Conservation (phyloP, 2,888 invertebrate species). For the Epinotia ramella region DNA sequence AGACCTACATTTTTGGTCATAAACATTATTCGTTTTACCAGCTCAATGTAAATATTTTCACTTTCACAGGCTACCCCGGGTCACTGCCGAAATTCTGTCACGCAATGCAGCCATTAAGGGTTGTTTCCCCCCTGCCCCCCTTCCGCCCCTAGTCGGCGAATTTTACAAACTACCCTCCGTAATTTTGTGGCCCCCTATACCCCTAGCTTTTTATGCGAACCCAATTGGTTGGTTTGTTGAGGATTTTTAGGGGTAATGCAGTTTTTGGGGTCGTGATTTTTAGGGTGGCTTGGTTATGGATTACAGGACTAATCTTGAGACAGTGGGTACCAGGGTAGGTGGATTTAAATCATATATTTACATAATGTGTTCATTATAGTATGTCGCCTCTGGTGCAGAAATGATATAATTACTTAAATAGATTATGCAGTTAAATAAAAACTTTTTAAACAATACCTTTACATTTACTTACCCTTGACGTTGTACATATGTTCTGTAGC, state of each 20-base stretch:
- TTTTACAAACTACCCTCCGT: conserved; percentile 81
- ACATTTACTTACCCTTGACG: background rate
- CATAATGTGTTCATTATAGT: conserved; percentile 12
- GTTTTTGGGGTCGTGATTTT: conserved; percentile 42
- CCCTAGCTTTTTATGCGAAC: conserved; percentile 69
- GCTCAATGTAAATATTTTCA: conserved; percentile 78
- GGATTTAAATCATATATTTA: conserved; percentile 2
- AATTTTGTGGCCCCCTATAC: conserved; percentile 71
- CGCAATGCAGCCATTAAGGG: conserved; percentile 84
- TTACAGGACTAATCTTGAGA: conserved; percentile 34
- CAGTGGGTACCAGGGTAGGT: conserved; percentile 1
- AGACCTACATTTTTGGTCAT: background rate
- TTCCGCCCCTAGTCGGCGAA: conserved; percentile 70
- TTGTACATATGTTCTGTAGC: conserved; percentile 1
- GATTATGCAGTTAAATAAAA: background rate
- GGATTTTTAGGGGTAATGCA: conserved; percentile 38
- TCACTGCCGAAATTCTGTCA: conserved; percentile 85
- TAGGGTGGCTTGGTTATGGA: conserved; percentile 35
- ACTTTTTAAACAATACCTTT: background rate
- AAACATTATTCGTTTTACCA: conserved; percentile 55
- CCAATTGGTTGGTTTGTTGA: conserved; percentile 54
- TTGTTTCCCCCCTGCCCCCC: conserved; percentile 68
- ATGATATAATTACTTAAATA: background rate
- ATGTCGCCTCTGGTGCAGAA: background rate
- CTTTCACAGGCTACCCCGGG: conserved; percentile 80